Conservation (phyloP, 2,888 invertebrate genomes). For the Agriopis marginaria region DNA sequence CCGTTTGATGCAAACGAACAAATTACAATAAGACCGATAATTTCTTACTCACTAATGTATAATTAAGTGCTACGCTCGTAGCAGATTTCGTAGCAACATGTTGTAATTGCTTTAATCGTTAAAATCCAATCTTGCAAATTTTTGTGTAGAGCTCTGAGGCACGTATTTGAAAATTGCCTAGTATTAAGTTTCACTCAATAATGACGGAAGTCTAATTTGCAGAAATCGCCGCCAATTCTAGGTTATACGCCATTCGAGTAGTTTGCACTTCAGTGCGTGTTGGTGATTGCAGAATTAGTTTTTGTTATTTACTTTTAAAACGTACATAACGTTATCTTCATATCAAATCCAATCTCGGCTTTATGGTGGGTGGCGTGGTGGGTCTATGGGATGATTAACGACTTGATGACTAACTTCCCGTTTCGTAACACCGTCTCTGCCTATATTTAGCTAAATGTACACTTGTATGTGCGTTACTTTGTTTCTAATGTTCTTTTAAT, state of each 20-base stretch:
- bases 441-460: constrained; percentile 7
- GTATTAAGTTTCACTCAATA: constrained; percentile 42
- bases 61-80: constrained; percentile 5
- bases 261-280: constrained; percentile 39
- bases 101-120: constrained; percentile 6
- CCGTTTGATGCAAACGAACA: constrained; percentile 1
- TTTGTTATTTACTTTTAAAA: constrained; percentile 32
- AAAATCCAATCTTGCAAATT: neutral
- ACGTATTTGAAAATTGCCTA: constrained; percentile 31
- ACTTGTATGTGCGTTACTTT: neutral
- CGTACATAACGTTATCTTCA: constrained; percentile 1
- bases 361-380: constrained; percentile 9
- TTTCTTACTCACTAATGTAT: neutral
- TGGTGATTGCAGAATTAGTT: constrained; percentile 38
- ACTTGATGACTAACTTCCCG: constrained; percentile 36
- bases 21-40: neutral
- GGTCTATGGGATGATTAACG: constrained; percentile 38
- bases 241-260: constrained; percentile 39
- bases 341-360: constrained; percentile 15
- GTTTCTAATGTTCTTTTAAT: neutral
- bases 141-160: constrained; percentile 1
- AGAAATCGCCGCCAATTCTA: constrained; percentile 35
- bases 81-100: constrained; percentile 6
- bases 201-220: constrained; percentile 45
- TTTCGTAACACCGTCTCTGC: neutral